Conservation (phyloP, 2,797 vertebrate species). For the Argya squamiceps region DNA sequence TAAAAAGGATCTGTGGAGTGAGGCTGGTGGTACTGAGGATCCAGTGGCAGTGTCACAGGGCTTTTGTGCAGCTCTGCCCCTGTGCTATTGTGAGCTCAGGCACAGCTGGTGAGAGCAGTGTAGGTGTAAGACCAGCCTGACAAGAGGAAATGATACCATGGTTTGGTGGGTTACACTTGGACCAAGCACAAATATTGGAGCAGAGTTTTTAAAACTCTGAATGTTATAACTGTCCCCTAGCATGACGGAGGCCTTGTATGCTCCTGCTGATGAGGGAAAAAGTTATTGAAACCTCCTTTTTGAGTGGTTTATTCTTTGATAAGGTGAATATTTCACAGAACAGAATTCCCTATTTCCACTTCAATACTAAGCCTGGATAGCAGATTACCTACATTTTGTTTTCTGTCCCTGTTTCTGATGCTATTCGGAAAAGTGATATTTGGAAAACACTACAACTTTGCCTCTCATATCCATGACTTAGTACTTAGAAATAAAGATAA, state of each 20-base stretch:
- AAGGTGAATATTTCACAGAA: background rate
- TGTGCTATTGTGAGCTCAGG: rapidly evolving
- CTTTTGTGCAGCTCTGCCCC: background rate
- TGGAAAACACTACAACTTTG: background rate
- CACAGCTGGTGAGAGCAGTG: background rate
- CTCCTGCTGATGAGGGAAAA: background rate
- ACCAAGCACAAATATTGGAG: background rate
- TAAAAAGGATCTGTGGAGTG: background rate
- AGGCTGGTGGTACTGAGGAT: background rate
- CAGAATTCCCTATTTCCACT: background rate
- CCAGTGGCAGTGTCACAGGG: no score
- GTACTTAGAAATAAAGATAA: background rate
- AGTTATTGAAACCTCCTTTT: background rate
- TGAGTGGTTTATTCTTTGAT: background rate
- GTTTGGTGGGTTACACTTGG: background rate
- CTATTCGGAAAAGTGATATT: background rate
- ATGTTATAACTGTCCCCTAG: background rate
- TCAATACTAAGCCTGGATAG: background rate
- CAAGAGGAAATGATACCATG: background rate
- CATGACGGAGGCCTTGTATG: background rate
- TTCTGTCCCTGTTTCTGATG: background rate
- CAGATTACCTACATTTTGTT: background rate
- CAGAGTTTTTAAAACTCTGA: background rate
- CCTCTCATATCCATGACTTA: background rate
- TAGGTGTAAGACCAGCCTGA: background rate